Conservation (phyloP, 2,113 vertebrate genomes). For the Platysteira castanea region DNA sequence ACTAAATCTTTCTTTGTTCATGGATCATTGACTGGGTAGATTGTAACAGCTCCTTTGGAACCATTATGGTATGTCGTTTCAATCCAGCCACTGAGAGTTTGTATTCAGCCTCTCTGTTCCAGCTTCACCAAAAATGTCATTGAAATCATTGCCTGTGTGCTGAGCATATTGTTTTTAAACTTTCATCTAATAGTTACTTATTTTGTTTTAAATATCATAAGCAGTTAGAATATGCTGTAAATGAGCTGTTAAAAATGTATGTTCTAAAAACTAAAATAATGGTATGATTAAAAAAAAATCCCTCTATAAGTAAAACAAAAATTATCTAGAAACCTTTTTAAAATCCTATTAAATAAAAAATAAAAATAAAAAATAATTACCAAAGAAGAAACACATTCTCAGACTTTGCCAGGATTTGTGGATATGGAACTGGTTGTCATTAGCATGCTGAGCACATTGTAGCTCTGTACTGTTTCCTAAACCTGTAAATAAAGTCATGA, state of each 20-base stretch:
- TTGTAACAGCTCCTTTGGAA: constrained; percentile 19
- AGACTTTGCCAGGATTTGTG: background rate
- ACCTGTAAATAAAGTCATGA: constrained; percentile 2
- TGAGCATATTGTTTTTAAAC: constrained; percentile 10
- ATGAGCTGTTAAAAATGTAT: background rate
- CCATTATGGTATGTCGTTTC: constrained; percentile 36
- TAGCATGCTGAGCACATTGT: background rate
- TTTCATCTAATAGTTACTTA: background rate
- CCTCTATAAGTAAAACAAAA: background rate
- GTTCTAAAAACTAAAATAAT: background rate
- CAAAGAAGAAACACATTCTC: background rate
- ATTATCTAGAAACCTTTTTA: background rate
- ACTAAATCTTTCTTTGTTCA: constrained; percentile 46
- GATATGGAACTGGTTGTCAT: background rate
- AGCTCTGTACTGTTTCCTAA: background rate
- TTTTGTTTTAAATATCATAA: background rate
- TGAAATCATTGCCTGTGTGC: background rate
- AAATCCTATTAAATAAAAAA: background rate
- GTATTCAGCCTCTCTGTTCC: background rate
- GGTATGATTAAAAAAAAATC: background rate
- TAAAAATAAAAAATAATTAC: background rate
- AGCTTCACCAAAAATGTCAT: background rate
- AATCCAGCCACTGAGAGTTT: background rate
- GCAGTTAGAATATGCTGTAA: background rate
- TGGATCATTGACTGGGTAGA: constrained; percentile 51